Conservation (phyloP, 1,140 invertebrate species). For the Macrosteles quadrilineatus region DNA sequence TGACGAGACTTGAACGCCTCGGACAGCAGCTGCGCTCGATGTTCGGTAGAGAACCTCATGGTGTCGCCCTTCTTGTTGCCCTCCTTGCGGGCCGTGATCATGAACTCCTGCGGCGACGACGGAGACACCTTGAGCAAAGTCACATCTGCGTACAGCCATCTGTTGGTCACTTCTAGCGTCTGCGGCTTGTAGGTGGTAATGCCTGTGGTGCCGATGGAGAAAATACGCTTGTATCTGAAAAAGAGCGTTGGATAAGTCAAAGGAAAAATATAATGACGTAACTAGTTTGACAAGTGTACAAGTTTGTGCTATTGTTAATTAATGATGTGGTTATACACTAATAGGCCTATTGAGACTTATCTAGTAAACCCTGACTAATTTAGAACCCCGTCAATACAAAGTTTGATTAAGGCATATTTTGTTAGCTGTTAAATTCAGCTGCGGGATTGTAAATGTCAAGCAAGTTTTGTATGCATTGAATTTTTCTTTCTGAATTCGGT, state of each 20-base stretch:
- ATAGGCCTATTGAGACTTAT: conserved; percentile 27
- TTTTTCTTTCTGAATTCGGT: too few species aligned
- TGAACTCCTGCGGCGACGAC: conserved; percentile 65
- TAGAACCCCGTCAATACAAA: neutral
- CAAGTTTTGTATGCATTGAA: too few species aligned
- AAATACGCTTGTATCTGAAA: conserved; percentile 92
- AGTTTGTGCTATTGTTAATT: neutral
- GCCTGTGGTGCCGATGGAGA: conserved; percentile 92
- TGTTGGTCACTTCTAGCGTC: conserved; percentile 94
- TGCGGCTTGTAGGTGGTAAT: conserved; percentile 97
- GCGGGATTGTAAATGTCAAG: too few species aligned
- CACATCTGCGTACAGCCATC: conserved; percentile 85
- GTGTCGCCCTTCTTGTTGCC: conserved; percentile 76
- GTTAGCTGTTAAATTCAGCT: neutral
- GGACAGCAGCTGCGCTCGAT: conserved; percentile 87
- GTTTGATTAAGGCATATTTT: neutral
- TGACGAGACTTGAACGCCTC: conserved; percentile 73
- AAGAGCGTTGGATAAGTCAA: conserved; percentile 18
- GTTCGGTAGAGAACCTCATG: conserved; percentile 98
- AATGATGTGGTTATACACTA: conserved; percentile 8
- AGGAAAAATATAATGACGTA: conserved; percentile 28
- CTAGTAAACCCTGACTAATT: conserved; percentile 24
- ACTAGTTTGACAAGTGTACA: conserved; percentile 26
- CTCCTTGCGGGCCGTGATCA: conserved; percentile 85
- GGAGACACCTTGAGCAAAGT: conserved; percentile 66